Base-by-base conservation (phyloP, 92 coral and sea anemone genomes). In the Blastomussa wellsi region DNA sequence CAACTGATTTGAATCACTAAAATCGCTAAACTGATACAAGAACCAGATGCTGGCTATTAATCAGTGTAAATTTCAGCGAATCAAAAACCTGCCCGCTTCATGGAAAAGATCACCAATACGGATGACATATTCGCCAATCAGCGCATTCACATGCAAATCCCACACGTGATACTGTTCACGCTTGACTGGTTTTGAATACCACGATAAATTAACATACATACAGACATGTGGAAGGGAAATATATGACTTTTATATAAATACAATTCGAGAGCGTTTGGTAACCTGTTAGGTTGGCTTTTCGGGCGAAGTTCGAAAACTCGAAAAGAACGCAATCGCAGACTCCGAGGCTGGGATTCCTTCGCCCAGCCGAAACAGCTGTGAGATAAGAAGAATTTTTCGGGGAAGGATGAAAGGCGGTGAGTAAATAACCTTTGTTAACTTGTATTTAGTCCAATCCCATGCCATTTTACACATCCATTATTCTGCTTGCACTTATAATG, bases 151-250 rank as follows among this genome's bases (percentile, higher is more conserved):
- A 83, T 83, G 87, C 65, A 77, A 85, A 85, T 85, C 24, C 47
- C 36, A 67, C 88, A 85, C 88, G 88, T 85, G 88, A 85, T 85
- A 26, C 26, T 77, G 36, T 71, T 66, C 83, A 83, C 60, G 88
- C 88, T 77, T 78, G 78, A 77, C 55, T 85, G 83, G 41, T 49
- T 44, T 47, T 78, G 69, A 85, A 85, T 51, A 53, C 83, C 88
- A 67, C 77, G 82, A 51, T 10, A 77, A 77, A 85, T 85, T 85
- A 60, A 77, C 88, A 85, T 85, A 85, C 88, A 85, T 85, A 53
- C 87, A 83, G 74, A 83, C 87, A 83, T 83, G 87, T 83, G 87
- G 87, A 83, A 11, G 62, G 59, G 49, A 83, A 83, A 74, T 83
- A 60, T 62, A 83, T 74, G 87, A 74, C 74, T 83, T 83, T 75